A percentile compares a stretch with the other conserved stretches of the same genome.
These are phyloP conservation scores for Ctenicera cuprea DNA, from an alignment of 2,888 invertebrate genomes.

Conservation along the genomic window DNA sequence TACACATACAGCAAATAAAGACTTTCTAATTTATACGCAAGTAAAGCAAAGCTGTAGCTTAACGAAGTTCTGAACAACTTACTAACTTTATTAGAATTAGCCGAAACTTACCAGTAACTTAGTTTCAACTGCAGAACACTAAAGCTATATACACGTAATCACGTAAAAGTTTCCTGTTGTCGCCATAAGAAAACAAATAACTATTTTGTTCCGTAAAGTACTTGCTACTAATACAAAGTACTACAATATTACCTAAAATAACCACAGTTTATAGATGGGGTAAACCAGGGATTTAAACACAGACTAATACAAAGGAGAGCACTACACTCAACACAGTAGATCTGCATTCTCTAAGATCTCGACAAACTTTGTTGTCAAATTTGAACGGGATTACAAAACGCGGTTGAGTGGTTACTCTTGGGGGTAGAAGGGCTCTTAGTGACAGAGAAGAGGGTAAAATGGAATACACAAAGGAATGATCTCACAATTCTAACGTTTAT, in stretches of 20 bases:
- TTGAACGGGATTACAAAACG: conserved; percentile 58
- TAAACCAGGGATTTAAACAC: conserved; percentile 33
- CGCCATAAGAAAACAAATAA: conserved; percentile 23
- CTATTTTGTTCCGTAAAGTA: conserved; percentile 14
- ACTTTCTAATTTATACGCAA: conserved; percentile 51
- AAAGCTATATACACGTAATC: conserved; percentile 45
- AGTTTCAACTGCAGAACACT: conserved; percentile 41
- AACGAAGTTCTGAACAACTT: conserved; percentile 45
- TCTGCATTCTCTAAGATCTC: conserved; percentile 43
- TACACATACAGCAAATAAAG: conserved; percentile 45
- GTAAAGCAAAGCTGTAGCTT: conserved; percentile 49
- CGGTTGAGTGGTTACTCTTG: conserved; percentile 56
- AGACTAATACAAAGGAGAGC: conserved; percentile 31
- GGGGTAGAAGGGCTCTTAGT: conserved; percentile 50
- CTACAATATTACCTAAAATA: conserved; percentile 36
- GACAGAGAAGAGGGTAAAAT: conserved; percentile 54
- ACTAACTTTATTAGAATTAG: conserved; percentile 51
- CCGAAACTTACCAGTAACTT: conserved; percentile 49
- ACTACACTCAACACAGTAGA: conserved; percentile 23
- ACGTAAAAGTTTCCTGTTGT: conserved; percentile 36
- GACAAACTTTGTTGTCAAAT: conserved; percentile 59
- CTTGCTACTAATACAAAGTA: conserved; percentile 23
- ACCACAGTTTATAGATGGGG: conserved; percentile 35
- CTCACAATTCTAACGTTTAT: conserved; percentile 53
- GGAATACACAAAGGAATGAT: conserved; percentile 54